Evolutionary conservation across 2,888 invertebrate genomes (phyloP).

Genomic region (Spialia ferax): DNA sequence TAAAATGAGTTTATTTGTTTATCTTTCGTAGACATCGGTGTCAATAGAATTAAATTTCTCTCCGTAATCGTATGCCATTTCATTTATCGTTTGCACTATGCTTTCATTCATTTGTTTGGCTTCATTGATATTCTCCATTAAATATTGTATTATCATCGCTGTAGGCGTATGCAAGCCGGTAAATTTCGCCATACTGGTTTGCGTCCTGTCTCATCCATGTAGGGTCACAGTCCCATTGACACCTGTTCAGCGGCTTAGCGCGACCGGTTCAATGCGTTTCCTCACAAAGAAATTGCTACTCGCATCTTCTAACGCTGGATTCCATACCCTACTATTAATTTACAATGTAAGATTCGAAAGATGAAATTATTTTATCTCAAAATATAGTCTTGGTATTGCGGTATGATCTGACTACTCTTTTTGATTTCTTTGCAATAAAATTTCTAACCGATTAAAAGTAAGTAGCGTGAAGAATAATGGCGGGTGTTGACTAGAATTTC

Average conservation of each 20-base stretch:
- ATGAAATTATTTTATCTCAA: neutral
- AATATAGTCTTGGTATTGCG: neutral
- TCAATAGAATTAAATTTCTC: slow-evolving; percentile 29
- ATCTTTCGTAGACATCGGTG: slow-evolving; percentile 1
- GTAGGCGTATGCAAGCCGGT: slow-evolving; percentile 58
- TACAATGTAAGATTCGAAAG: slow-evolving; percentile 8
- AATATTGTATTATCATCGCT: slow-evolving; percentile 65
- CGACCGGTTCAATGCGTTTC: slow-evolving; percentile 38
- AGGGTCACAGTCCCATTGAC: slow-evolving; percentile 60
- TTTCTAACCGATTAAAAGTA: slow-evolving; percentile 19
- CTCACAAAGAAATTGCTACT: slow-evolving; percentile 37
- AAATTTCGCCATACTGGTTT: slow-evolving; percentile 75
- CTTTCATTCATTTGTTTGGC: slow-evolving; percentile 68
- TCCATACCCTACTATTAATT: slow-evolving; percentile 31
- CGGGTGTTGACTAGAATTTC: slow-evolving; percentile 22
- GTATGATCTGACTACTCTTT: neutral
- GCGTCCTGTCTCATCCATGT: slow-evolving; percentile 68
- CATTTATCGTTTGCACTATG: slow-evolving; percentile 29
- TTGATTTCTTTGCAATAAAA: slow-evolving; percentile 9
- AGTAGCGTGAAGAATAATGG: slow-evolving; percentile 24
- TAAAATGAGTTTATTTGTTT: neutral
- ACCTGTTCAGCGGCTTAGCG: slow-evolving; percentile 64
- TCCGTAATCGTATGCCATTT: slow-evolving; percentile 25
- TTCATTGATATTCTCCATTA: slow-evolving; percentile 71
- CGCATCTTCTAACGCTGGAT: slow-evolving; percentile 26